These are phyloP conservation scores for Eupithecia abbreviata DNA, from an alignment of 2,888 invertebrate genomes.

Conservation along the genomic window DNA sequence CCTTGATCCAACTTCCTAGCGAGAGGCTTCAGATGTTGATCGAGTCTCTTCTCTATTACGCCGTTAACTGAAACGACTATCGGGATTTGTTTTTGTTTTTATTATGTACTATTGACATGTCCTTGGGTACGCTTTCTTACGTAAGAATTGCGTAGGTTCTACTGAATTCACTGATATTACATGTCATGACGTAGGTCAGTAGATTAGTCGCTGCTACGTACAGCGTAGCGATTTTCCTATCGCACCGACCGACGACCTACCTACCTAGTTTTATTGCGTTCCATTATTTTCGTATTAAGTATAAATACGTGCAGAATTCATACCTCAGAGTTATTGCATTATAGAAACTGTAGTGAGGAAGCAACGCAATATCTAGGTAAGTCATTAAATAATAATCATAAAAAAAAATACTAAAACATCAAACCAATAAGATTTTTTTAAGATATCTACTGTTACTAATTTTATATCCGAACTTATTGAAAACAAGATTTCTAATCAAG, in stretches of 20 bases:
- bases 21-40: no score
- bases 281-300: constrained; percentile 8
- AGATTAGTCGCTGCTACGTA: background rate
- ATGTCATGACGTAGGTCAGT: constrained; percentile 7
- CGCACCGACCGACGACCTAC: background rate
- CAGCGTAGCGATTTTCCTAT: constrained; percentile 1
- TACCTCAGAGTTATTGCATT: constrained; percentile 16
- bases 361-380: background rate
- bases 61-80: no score
- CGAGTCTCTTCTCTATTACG: no score
- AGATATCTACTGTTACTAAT: background rate
- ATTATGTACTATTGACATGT: background rate
- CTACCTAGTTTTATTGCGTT: constrained; percentile 4
- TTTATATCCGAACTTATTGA: background rate
- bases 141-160: background rate
- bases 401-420: background rate
- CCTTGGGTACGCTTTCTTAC: background rate
- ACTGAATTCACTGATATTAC: constrained; percentile 1
- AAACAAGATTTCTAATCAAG: background rate
- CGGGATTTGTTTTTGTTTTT: background rate
- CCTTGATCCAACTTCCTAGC: no score
- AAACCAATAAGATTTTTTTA: background rate
- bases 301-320: constrained; percentile 26
- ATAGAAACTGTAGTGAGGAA: background rate
- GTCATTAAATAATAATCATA: background rate